These are phyloP conservation scores for Euphydryas editha DNA, from an alignment of 2,888 invertebrate species.

Conservation along the genomic window DNA sequence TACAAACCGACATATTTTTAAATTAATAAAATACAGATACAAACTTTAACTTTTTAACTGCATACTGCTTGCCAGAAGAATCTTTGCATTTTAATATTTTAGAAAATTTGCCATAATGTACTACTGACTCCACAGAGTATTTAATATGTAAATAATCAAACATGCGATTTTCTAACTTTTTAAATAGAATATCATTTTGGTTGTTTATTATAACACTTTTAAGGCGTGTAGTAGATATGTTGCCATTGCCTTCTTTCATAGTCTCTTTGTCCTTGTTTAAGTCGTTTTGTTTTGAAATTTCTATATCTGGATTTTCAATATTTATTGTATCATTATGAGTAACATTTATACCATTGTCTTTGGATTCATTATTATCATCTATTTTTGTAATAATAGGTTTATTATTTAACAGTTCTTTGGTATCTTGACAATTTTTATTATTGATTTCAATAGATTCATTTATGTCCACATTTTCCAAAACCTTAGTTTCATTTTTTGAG, in stretches of 20 bases:
- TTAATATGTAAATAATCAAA: constrained; percentile 40
- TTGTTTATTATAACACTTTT: constrained; percentile 4
- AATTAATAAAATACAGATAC: constrained; percentile 35
- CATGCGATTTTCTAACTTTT: constrained; percentile 45
- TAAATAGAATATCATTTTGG: constrained; percentile 8
- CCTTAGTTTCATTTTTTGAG: neutral
- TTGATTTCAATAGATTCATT: neutral
- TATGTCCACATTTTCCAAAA: neutral
- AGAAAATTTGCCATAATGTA: constrained; percentile 56
- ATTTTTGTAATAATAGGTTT: neutral
- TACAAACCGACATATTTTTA: neutral
- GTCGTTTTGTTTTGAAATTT: neutral
- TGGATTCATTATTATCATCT: neutral
- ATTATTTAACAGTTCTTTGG: neutral
- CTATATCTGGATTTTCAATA: neutral
- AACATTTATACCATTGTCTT: neutral
- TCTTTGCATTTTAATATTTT: constrained; percentile 54
- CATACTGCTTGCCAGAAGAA: constrained; percentile 44
- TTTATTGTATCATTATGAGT: neutral
- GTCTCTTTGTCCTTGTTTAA: neutral
- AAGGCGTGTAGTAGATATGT: neutral
- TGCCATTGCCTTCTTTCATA: too few relatives aligned
- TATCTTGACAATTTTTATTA: neutral
- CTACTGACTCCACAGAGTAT: constrained; percentile 44
- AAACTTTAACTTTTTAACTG: constrained; percentile 57